Evolutionary conservation across 1,140 invertebrate species (phyloP).

Genomic region (Cardiocondyla obscurior): DNA sequence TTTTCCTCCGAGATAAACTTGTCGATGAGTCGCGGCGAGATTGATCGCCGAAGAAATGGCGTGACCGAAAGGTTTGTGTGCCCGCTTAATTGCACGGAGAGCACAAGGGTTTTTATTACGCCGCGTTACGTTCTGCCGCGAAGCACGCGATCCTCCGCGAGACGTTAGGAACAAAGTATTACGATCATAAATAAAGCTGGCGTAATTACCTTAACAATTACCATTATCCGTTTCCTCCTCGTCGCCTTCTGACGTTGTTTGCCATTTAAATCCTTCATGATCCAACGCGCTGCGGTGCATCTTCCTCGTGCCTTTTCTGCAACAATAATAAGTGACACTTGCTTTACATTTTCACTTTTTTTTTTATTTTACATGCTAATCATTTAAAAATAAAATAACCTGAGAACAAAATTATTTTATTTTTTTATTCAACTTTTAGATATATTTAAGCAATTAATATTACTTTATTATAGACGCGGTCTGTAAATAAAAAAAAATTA

Average conservation of each 20-base stretch:
- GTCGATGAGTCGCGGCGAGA: constrained; percentile 59
- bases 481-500: too few relatives aligned
- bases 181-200: constrained; percentile 46
- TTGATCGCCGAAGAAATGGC: constrained; percentile 61
- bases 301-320: constrained; percentile 2
- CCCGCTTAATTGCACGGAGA: constrained; percentile 64
- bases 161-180: constrained; percentile 57
- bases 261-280: constrained; percentile 37
- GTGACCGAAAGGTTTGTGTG: constrained; percentile 67
- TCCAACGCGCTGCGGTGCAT: constrained; percentile 15
- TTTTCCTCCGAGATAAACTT: constrained; percentile 52
- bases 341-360: neutral
- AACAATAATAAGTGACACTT: constrained; percentile 12
- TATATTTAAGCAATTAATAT: too few relatives aligned
- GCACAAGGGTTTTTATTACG: constrained; percentile 60
- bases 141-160: constrained; percentile 63
- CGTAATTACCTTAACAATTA: constrained; percentile 62
- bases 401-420: too few relatives aligned
- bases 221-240: constrained; percentile 46
- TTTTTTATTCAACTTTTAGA: too few relatives aligned
- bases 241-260: neutral
- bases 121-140: constrained; percentile 54
- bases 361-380: too few relatives aligned
- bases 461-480: too few relatives aligned
- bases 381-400: too few relatives aligned